A percentile compares a stretch with the other conserved stretches of the same genome.
phyloP scores from a whole-genome alignment of 2,113 vertebrate species.

The Cisticola juncidis region DNA sequence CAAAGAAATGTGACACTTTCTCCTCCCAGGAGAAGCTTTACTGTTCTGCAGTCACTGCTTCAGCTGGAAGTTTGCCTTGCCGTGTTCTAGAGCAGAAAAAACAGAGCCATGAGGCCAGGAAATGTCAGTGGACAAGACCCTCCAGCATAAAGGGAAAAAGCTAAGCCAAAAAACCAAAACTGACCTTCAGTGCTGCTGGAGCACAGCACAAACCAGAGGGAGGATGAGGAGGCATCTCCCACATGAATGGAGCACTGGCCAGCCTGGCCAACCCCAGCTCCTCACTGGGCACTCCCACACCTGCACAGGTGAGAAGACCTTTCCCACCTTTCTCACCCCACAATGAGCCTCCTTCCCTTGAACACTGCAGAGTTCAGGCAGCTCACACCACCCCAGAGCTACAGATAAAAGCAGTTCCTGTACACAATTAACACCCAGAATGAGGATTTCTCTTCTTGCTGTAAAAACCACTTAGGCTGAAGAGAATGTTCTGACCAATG shows the following conservation, averaged over 20 bases:
- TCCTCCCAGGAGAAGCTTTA: neutral
- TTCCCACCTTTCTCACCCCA: neutral
- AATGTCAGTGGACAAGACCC: neutral
- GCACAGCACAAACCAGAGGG: neutral
- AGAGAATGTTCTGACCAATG: neutral
- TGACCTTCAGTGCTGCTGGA: neutral
- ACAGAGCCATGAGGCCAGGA: neutral
- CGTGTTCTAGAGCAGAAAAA: neutral
- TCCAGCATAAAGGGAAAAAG: neutral
- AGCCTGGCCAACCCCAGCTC: neutral
- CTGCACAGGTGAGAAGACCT: neutral
- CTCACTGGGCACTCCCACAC: neutral
- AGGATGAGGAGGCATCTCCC: neutral
- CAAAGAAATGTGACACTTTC: neutral
- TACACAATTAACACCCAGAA: neutral
- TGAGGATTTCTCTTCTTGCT: neutral
- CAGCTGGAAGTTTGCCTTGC: too few species aligned
- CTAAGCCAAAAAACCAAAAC: too few species aligned
- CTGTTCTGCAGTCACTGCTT: neutral
- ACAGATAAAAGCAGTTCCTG: neutral
- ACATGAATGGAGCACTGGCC: neutral
- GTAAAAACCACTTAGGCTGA: neutral
- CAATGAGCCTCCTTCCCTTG: neutral
- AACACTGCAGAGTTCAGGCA: neutral
- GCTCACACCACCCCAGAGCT: neutral